These are phyloP conservation scores for Plagodis pulveraria DNA, from an alignment of 2,888 invertebrate genomes.

Conservation along the genomic window DNA sequence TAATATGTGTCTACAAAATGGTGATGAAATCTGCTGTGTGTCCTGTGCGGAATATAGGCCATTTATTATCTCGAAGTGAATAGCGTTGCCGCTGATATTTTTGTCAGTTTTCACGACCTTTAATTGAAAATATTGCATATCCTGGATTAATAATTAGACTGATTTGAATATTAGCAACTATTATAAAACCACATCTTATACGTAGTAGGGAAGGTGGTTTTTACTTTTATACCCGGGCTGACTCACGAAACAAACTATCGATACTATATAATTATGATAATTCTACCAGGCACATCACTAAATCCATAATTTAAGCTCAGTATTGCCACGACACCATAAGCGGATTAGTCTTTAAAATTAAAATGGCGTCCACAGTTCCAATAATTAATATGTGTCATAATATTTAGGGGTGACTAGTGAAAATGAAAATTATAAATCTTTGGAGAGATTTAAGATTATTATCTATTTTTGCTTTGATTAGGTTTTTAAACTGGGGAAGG, in stretches of 20 bases:
- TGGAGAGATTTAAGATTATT: conserved; percentile 27
- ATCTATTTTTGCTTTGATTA: conserved; percentile 17
- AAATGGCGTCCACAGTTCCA: conserved; percentile 61
- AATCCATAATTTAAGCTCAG: conserved; percentile 59
- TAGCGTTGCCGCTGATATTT: no score
- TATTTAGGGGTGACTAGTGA: conserved; percentile 59
- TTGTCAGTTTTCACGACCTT: no score
- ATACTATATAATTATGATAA: conserved; percentile 1
- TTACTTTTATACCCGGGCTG: neutral
- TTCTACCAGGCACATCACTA: conserved; percentile 53
- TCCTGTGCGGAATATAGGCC: no score
- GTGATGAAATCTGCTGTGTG: no score
- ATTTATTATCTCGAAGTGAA: no score
- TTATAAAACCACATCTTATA: no score
- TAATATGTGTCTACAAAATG: no score
- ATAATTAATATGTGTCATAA: conserved; percentile 80
- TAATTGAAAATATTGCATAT: no score
- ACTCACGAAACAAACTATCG: conserved; percentile 1
- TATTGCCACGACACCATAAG: conserved; percentile 61
- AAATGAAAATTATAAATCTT: conserved; percentile 51
- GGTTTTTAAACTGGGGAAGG: conserved; percentile 14
- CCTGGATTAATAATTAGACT: no score
- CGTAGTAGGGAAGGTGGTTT: neutral
- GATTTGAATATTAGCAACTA: no score
- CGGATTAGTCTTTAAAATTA: conserved; percentile 78